phyloP scores from a whole-genome alignment of 2,797 vertebrate genomes.

The Spea hammondii region DNA sequence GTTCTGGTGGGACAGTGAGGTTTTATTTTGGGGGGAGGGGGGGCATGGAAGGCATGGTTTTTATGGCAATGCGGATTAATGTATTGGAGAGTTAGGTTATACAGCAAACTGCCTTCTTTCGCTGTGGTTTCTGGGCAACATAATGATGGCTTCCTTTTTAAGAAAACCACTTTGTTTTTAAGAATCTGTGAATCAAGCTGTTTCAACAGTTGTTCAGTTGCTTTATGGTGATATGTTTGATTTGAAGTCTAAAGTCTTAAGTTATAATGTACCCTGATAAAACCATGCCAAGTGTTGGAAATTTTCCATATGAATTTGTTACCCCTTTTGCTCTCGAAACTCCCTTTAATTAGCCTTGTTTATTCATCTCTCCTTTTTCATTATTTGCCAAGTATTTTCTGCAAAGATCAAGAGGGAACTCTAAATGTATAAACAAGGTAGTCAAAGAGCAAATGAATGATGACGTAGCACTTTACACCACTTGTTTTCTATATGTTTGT shows the following conservation, averaged over 20 bases:
- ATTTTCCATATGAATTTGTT: too few relatives aligned
- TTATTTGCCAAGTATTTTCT: too few relatives aligned
- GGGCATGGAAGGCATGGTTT: too few relatives aligned
- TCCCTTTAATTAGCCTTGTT: too few relatives aligned
- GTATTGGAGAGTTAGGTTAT: neutral
- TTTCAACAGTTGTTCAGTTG: neutral
- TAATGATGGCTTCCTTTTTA: neutral
- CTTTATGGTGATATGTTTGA: neutral
- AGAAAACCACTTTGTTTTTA: neutral
- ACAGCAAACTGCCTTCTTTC: neutral
- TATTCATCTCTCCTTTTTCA: too few relatives aligned
- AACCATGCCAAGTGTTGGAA: too few relatives aligned
- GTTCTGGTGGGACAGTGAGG: neutral
- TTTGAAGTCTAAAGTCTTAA: neutral
- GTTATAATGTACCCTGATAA: too few relatives aligned
- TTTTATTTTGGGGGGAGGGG: too few relatives aligned
- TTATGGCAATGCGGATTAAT: too few relatives aligned
- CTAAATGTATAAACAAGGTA: neutral
- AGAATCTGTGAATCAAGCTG: neutral
- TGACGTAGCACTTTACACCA: conserved; percentile 39
- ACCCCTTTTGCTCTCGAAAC: too few relatives aligned
- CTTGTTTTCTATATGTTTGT: neutral
- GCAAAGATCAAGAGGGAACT: neutral
- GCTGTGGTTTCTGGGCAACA: neutral
- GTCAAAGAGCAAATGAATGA: neutral